Percentiles rank a stretch among this genome's conserved stretches.
Evolutionary conservation across 2,888 invertebrate species (phyloP).

Genomic region (Cheilosia urbana): DNA sequence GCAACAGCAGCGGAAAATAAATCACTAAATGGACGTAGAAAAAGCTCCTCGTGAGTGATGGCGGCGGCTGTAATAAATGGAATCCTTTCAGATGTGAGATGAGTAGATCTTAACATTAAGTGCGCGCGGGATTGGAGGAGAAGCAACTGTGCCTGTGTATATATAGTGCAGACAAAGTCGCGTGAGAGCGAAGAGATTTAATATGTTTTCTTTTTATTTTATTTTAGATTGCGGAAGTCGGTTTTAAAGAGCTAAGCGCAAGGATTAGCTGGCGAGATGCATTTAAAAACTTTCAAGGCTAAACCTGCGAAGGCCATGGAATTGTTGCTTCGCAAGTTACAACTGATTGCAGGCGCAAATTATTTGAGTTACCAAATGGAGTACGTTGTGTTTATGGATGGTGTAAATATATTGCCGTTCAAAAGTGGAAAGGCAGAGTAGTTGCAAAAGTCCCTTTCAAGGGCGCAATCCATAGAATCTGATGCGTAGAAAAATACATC

Average conservation of each 20-base stretch:
- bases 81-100: slow-evolving; percentile 67
- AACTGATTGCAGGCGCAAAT: too few relatives aligned
- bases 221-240: not conserved
- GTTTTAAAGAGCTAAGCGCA: slow-evolving; percentile 2
- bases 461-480: too few relatives aligned
- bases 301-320: too few relatives aligned
- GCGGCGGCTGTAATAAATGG: slow-evolving; percentile 61
- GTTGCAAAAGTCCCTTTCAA: too few relatives aligned
- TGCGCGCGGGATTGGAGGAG: slow-evolving; percentile 10
- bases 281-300: too few relatives aligned
- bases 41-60: slow-evolving; percentile 65
- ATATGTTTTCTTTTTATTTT: not conserved
- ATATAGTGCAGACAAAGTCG: slow-evolving; percentile 13
- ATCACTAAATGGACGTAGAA: slow-evolving; percentile 66
- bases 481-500: too few relatives aligned
- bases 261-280: not conserved
- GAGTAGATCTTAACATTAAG: slow-evolving; percentile 62
- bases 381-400: too few relatives aligned
- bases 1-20: slow-evolving; percentile 56
- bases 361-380: too few relatives aligned
- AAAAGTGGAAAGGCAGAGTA: too few relatives aligned
- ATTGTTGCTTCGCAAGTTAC: too few relatives aligned
- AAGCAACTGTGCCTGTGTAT: slow-evolving; percentile 1
- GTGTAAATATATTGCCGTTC: too few relatives aligned
- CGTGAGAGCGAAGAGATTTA: slow-evolving; percentile 9